Evolutionary conservation across 1,140 invertebrate genomes (phyloP).

Genomic region (Ylistrum balloti): DNA sequence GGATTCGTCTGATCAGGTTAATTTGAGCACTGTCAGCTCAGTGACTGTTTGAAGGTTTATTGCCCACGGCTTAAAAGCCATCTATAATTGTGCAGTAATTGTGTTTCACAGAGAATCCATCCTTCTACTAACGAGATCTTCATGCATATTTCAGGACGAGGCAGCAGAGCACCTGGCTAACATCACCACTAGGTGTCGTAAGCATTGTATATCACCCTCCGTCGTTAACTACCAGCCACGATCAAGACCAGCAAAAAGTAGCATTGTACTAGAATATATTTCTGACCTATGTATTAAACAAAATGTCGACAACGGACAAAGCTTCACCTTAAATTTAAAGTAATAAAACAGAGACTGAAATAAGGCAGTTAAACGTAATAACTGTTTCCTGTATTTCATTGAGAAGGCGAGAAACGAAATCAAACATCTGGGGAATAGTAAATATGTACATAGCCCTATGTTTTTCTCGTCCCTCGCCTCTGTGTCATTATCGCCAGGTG

Average conservation of each 20-base stretch:
- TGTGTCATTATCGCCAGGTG: too few species aligned
- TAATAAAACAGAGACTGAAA: too few species aligned
- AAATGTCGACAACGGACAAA: too few species aligned
- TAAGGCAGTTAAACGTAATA: too few species aligned
- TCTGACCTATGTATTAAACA: too few species aligned
- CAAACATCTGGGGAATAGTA: too few species aligned
- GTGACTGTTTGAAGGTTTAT: not conserved
- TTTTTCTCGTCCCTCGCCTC: too few species aligned
- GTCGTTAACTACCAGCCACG: not conserved
- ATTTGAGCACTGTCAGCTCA: not conserved
- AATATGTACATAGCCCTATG: too few species aligned
- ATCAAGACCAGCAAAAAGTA: not conserved
- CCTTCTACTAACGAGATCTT: not conserved
- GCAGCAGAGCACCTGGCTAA: not conserved
- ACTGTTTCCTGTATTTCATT: too few species aligned
- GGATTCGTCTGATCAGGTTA: too few species aligned
- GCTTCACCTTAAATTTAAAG: too few species aligned
- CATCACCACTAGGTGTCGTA: not conserved
- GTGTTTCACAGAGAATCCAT: not conserved
- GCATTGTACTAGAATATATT: not conserved
- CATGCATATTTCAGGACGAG: constrained; percentile 6
- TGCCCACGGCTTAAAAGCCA: not conserved
- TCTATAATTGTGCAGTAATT: not conserved
- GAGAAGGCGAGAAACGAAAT: too few species aligned
- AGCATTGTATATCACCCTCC: not conserved